A percentile compares a stretch with the other conserved stretches of the same genome.
phyloP scores from a whole-genome alignment of 2,113 vertebrate species.

The Pandion haliaetus region DNA sequence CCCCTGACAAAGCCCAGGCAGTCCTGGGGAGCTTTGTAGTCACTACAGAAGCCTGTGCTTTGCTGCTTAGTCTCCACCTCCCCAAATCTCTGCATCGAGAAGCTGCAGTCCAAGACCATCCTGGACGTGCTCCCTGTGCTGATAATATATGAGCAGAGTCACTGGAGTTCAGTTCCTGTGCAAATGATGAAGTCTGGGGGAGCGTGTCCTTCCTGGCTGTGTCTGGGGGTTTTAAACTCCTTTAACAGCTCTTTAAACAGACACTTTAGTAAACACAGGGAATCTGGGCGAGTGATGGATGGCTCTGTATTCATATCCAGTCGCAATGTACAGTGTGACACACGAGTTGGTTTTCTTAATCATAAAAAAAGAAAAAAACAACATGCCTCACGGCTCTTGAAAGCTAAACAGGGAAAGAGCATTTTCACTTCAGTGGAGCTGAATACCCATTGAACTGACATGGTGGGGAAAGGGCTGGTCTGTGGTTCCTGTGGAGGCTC shows the following conservation, averaged over 20 bases:
- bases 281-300: not conserved
- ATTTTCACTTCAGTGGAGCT: not conserved
- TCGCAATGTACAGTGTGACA: not conserved
- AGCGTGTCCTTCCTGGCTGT: fast-evolving
- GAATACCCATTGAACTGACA: not conserved
- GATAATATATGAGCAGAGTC: not conserved
- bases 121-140: not conserved
- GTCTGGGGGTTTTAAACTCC: not conserved
- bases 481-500: not conserved
- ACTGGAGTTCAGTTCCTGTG: not conserved
- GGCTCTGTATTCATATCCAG: not conserved
- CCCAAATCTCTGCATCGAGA: not conserved
- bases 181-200: not conserved
- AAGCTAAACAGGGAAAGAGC: not conserved
- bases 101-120: not conserved
- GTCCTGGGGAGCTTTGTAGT: not conserved
- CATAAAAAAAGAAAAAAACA: not conserved
- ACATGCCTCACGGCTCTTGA: not conserved
- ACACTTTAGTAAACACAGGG: not conserved
- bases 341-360: not conserved
- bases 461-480: not conserved
- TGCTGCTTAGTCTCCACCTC: not conserved
- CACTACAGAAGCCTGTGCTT: not conserved
- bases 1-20: not conserved
- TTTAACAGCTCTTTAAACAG: not conserved